Percentiles rank a stretch among this genome's conserved stretches.
These are phyloP conservation scores for Luffia ferchaultella DNA, from an alignment of 2,888 invertebrate species.

Conservation along the genomic window DNA sequence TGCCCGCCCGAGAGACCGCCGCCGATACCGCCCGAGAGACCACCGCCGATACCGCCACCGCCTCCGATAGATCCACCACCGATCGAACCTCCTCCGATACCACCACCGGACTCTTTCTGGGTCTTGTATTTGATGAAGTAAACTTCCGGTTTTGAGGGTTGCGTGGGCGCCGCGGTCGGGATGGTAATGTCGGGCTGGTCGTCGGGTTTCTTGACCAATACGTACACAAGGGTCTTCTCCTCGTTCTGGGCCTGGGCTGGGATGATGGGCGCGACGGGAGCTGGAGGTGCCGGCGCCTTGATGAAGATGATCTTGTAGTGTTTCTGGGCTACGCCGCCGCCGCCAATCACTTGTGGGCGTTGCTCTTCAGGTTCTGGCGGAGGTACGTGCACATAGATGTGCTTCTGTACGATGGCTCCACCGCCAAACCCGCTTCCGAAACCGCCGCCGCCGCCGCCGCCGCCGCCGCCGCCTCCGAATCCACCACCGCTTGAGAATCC, in stretches of 20 bases:
- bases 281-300: constrained; percentile 81
- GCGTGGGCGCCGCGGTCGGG: constrained; percentile 74
- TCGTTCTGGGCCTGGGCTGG: constrained; percentile 78
- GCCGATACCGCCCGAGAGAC: constrained; percentile 25
- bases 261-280: constrained; percentile 78
- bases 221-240: constrained; percentile 84
- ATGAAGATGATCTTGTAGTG: constrained; percentile 90
- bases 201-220: constrained; percentile 83
- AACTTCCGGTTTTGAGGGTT: constrained; percentile 82
- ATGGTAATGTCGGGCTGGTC: constrained; percentile 83
- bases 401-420: constrained; percentile 74
- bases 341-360: constrained; percentile 70
- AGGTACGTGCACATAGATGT: constrained; percentile 85
- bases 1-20: constrained; percentile 26
- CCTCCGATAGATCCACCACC: constrained; percentile 38
- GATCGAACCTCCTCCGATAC: constrained; percentile 22
- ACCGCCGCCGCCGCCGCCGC: constrained; percentile 36
- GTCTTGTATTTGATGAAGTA: constrained; percentile 88
- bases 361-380: constrained; percentile 81
- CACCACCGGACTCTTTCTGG: constrained; percentile 61
- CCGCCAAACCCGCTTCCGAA: constrained; percentile 50
- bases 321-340: constrained; percentile 74
- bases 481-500: constrained; percentile 14
- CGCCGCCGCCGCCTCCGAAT: constrained; percentile 24
- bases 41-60: constrained; percentile 30